Base-by-base conservation (phyloP, 2,113 vertebrate genomes). In the Ictalurus furcatus region DNA sequence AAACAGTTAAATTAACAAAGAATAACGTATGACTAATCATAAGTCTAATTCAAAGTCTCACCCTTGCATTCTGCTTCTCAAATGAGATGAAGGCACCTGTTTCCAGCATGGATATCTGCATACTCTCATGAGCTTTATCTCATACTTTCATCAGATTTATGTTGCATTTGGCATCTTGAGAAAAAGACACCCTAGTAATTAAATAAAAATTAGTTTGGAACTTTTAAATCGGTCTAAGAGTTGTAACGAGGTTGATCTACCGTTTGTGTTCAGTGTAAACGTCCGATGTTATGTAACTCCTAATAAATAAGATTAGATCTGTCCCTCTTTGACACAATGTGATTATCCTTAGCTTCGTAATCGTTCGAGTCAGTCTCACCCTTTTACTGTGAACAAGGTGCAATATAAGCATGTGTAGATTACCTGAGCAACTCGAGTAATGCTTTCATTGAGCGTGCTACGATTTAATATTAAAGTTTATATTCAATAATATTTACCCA, bases 231-330 rank as follows among this genome's bases (percentile, higher is more conserved):
- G 13, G 25, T 79, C 6, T 54, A 48, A 78, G 23, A 44, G 74
- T 78, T 78, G 40, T 13, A 79, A n/a, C 54, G 73, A 86, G 40
- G 79, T 52, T 88, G 90, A 93, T 88, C 91, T 91, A 44, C 56
- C 59, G 85, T 84, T 73, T 83, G 65, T 34, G 48, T 69, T 74
- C 54, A 2, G 80, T 52, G 63, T 58, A 85, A 44, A 30, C 87
- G 91, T 92, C 91, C 93, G 63, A 88, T 17, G 88, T 95, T 95
- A 95, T 82, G 89, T 89, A 96, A 96, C 14, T 92, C 93, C 93
- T 90, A 73, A 90, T 90, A 73, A 90, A 82, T 48, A 69, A 91
- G 94, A 95, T 96, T 93, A 95, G 63, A 4, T 52, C 58, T 85
- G 91, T 90, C 83, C 82, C 28, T 61, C 87, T 89, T 85, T 88